phyloP scores from a whole-genome alignment of 2,888 invertebrate species.

The Caenorhabditis sp. region DNA sequence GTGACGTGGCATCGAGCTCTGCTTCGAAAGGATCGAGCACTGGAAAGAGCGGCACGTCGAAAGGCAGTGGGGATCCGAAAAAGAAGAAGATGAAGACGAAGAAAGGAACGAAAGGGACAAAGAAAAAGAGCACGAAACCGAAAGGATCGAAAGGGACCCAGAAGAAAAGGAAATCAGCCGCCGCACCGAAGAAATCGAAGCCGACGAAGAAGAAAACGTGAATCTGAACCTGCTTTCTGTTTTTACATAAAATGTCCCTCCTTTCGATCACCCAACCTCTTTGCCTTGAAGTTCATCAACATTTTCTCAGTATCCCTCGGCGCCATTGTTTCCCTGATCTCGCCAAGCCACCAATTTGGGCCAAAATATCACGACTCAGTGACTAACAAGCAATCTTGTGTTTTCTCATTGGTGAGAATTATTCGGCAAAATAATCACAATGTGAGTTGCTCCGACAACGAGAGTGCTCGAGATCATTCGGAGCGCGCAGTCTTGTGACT shows the following conservation, averaged over 20 bases:
- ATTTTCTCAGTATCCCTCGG: too few species aligned
- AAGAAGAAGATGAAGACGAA: conserved; percentile 7
- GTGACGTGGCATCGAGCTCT: too few species aligned
- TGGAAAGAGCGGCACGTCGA: neutral
- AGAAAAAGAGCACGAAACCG: neutral
- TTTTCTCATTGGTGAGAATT: conserved; percentile 23
- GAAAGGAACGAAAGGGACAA: conserved; percentile 9
- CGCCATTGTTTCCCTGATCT: too few species aligned
- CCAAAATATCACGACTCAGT: too few species aligned
- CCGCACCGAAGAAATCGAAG: conserved; percentile 11
- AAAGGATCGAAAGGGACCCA: too few species aligned
- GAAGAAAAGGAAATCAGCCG: neutral
- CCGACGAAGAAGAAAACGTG: conserved; percentile 26
- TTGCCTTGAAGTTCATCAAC: too few species aligned
- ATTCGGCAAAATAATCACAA: neutral
- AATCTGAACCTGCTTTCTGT: neutral
- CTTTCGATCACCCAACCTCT: too few species aligned
- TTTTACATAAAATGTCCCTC: neutral
- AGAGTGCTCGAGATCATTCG: neutral
- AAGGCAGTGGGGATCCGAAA: conserved; percentile 3
- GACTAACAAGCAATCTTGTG: too few species aligned
- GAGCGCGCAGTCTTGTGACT: neutral
- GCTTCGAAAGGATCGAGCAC: too few species aligned
- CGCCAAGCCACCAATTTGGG: too few species aligned
- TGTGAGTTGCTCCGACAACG: conserved; percentile 6